Evolutionary conservation across 2,797 vertebrate genomes (phyloP).

Genomic region (Tamandua tetradactyla): DNA sequence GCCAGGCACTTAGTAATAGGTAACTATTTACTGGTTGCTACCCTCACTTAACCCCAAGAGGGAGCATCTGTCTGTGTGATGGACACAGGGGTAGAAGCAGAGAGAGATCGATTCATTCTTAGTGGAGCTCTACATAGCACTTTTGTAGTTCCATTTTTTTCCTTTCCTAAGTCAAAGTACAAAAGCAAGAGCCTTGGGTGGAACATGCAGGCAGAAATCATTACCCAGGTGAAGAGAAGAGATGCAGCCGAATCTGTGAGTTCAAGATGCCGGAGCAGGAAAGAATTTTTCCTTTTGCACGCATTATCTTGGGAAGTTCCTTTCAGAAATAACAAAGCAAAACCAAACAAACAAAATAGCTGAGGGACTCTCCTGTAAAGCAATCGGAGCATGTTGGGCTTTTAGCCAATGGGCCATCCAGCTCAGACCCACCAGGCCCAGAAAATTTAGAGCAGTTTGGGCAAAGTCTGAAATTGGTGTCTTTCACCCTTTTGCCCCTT

Average conservation of each 20-base stretch:
- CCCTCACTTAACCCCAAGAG: not conserved
- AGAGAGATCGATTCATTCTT: not conserved
- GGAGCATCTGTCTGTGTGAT: not conserved
- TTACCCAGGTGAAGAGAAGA: not conserved
- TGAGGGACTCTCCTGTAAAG: not conserved
- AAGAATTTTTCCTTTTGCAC: not conserved
- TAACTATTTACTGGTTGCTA: not conserved
- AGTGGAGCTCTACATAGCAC: not conserved
- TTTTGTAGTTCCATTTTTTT: not conserved
- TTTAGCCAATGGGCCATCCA: not conserved
- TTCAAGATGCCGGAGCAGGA: not conserved
- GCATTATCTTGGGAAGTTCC: not conserved
- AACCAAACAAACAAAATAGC: not conserved
- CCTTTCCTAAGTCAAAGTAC: not conserved
- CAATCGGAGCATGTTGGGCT: not conserved
- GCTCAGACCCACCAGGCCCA: not conserved
- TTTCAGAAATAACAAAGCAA: not conserved
- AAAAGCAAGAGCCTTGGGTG: not conserved
- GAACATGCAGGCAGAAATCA: not conserved
- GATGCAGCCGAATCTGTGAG: not conserved
- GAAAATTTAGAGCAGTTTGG: constrained; percentile 31
- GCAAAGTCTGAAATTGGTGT: not conserved
- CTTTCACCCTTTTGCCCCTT: constrained; percentile 39
- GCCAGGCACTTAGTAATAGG: not conserved
- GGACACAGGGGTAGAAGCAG: not conserved